A percentile compares a stretch with the other conserved stretches of the same genome.
These are phyloP conservation scores for Sylvietta virens DNA, from an alignment of 2,113 vertebrate species.

Conservation along the genomic window DNA sequence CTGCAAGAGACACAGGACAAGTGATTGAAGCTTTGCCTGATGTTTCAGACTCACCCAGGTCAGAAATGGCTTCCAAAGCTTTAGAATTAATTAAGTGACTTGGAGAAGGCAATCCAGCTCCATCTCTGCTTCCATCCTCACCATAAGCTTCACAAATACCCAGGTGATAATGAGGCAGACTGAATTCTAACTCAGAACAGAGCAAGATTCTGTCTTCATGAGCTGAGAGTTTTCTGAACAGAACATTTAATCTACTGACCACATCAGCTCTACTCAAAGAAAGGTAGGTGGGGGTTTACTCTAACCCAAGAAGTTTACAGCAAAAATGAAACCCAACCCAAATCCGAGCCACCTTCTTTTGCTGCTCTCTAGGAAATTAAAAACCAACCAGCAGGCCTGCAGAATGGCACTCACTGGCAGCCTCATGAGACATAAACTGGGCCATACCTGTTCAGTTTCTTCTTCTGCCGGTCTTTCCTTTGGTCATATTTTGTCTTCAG, in stretches of 20 bases:
- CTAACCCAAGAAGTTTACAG: background rate
- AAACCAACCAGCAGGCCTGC: background rate
- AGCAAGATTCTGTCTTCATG: background rate
- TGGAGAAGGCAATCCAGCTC: background rate
- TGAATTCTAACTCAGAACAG: background rate
- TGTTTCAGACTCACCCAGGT: background rate
- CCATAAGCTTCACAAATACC: rapidly evolving
- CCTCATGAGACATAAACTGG: background rate
- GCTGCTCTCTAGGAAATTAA: background rate
- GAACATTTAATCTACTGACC: background rate
- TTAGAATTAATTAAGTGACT: rapidly evolving
- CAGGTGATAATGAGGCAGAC: background rate
- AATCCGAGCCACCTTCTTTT: background rate
- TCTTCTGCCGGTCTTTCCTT: constrained; percentile 86
- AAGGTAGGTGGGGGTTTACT: background rate
- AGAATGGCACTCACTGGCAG: background rate
- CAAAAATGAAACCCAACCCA: background rate
- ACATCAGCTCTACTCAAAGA: background rate
- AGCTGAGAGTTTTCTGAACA: background rate
- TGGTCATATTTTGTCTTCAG: constrained; percentile 93
- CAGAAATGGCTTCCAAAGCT: background rate
- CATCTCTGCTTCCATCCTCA: rapidly evolving
- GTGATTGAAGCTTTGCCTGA: background rate
- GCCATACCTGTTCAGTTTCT: constrained; percentile 85
- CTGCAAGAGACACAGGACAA: constrained; percentile 65